Evolutionary conservation across 2,113 vertebrate species (phyloP).

Genomic region (Phasianus colchicus): DNA sequence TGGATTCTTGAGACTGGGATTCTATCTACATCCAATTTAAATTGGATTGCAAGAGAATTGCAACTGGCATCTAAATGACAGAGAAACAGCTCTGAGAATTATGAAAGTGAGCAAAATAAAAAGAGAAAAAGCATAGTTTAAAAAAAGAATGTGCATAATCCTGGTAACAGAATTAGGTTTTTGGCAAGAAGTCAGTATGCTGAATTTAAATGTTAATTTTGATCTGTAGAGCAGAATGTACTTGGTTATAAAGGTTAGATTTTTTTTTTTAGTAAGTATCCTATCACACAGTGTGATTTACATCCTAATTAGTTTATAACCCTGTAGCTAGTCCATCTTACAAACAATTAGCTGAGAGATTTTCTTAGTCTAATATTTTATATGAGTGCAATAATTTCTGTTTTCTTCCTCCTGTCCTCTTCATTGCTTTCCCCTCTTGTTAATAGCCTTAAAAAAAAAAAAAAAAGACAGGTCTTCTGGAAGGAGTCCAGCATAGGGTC

Average conservation of each 20-base stretch:
- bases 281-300: constrained; percentile 13
- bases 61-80: constrained; percentile 12
- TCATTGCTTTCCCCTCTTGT: background rate
- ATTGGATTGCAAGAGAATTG: background rate
- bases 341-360: constrained; percentile 38
- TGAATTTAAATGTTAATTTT: constrained; percentile 5
- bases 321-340: constrained; percentile 24
- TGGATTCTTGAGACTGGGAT: background rate
- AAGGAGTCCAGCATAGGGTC: too few relatives aligned
- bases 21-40: background rate
- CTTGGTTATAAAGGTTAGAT: constrained; percentile 4
- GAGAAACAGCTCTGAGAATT: background rate
- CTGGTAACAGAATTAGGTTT: background rate
- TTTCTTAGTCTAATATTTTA: constrained; percentile 1
- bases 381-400: constrained; percentile 24
- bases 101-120: background rate
- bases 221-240: constrained; percentile 5
- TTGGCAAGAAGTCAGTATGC: background rate
- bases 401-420: constrained; percentile 14
- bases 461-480: too few relatives aligned
- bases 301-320: constrained; percentile 48
- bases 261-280: background rate
- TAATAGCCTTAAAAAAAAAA: background rate
- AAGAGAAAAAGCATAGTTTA: background rate
- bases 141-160: background rate